Evolutionary conservation across 2,797 vertebrate species (phyloP).

Genomic region (Sylvilagus floridanus): DNA sequence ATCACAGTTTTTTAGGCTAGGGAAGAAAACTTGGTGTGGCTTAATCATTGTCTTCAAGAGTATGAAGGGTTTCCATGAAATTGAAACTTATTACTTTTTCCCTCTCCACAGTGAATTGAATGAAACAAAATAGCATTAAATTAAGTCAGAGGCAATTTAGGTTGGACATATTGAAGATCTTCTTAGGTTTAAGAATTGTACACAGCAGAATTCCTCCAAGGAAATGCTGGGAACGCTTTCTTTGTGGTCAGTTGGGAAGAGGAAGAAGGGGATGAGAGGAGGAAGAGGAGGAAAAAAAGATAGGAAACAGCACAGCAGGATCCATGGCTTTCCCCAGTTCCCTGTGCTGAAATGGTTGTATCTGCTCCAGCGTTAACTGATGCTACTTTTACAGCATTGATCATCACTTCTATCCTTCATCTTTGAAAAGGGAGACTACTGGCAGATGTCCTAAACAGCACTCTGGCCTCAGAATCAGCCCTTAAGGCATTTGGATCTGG

Average conservation of each 20-base stretch:
- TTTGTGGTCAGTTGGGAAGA: background rate
- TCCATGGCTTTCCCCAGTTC: background rate
- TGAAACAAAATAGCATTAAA: conserved; percentile 68
- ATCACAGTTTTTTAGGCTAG: conserved; percentile 10
- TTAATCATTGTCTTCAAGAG: conserved; percentile 14
- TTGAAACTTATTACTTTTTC: conserved; percentile 50
- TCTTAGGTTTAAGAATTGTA: conserved; percentile 52
- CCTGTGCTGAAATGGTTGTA: background rate
- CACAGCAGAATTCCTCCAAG: background rate
- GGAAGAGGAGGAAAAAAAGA: too few species aligned
- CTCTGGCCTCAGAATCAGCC: too few species aligned
- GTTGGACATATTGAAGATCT: conserved; percentile 37
- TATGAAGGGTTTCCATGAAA: conserved; percentile 40
- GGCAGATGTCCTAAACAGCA: too few species aligned
- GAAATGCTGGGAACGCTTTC: background rate
- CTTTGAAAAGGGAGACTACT: too few species aligned
- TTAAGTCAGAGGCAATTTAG: conserved; percentile 68
- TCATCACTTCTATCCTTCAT: background rate
- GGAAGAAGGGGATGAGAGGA: background rate
- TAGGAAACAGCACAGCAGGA: too few species aligned
- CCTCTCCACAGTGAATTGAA: conserved; percentile 57
- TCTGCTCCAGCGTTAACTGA: background rate
- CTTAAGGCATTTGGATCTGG: too few species aligned
- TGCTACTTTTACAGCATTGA: background rate
- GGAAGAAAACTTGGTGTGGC: background rate